These are phyloP conservation scores for Euspilapteryx auroguttella DNA, from an alignment of 2,888 invertebrate species.

Conservation along the genomic window DNA sequence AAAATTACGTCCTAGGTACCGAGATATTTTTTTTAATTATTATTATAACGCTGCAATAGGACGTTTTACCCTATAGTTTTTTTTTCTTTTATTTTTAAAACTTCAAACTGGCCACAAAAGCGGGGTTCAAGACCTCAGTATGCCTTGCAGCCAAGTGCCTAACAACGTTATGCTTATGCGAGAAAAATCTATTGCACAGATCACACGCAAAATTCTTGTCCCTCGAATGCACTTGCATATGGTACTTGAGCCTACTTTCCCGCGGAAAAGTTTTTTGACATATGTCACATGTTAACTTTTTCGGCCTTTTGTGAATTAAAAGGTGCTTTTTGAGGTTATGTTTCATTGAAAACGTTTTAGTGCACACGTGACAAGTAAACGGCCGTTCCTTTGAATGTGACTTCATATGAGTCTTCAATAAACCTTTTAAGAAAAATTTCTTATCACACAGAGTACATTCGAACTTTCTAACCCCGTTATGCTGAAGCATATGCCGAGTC, in stretches of 20 bases:
- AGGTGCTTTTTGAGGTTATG: conserved; percentile 33
- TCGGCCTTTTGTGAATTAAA: conserved; percentile 20
- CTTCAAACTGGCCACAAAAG: too few species aligned
- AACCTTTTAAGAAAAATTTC: conserved; percentile 14
- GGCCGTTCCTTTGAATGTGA: conserved; percentile 27
- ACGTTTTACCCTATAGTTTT: too few species aligned
- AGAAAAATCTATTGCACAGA: conserved; percentile 26
- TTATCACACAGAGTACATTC: conserved; percentile 18
- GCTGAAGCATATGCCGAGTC: conserved; percentile 21
- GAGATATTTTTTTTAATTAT: too few species aligned
- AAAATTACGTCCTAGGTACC: too few species aligned
- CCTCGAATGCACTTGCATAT: conserved; percentile 26
- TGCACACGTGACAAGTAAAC: conserved; percentile 20
- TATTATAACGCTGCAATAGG: too few species aligned
- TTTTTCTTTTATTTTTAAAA: too few species aligned
- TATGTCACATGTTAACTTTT: conserved; percentile 25
- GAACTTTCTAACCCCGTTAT: conserved; percentile 15
- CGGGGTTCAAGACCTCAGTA: too few species aligned
- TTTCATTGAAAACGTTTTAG: conserved; percentile 26
- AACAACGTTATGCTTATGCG: conserved; percentile 31
- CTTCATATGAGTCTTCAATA: conserved; percentile 22
- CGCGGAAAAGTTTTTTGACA: conserved; percentile 30
- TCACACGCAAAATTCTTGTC: conserved; percentile 27
- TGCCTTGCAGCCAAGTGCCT: conserved; percentile 33
- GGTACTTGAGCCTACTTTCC: conserved; percentile 30